Base-by-base conservation (phyloP, 1,140 invertebrate genomes). In the Acromyrmex charruanus region DNA sequence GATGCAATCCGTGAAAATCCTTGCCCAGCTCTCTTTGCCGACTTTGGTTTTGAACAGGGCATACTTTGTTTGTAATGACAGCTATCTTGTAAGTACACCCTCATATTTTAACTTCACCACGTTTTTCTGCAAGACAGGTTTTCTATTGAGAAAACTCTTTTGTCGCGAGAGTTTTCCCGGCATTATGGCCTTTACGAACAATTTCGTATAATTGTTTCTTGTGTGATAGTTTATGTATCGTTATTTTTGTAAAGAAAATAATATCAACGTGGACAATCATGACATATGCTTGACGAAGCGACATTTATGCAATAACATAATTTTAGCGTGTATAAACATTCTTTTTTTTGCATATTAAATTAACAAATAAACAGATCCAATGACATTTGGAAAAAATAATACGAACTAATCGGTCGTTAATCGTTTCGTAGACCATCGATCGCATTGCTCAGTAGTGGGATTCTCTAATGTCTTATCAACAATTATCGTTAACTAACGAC, bases 1-100 rank as follows among this genome's bases (percentile, higher is more conserved):
- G 14, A 51, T 18, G 39, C 44, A 28, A 68, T 35, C 31, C 51
- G n/a, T 25, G 49, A 61, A 1, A n/a, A 55, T 75, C 14, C 28
- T 61, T 25, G 59, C 74, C 44, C 71, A 77, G 44, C 49, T 92
- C 91, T 87, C 39, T 90, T 93, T 94, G 94, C 91, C 94, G 86
- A 87, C 92, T 77, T 87, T 92, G 77, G 71, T 89, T 12, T 90
- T 93, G 28, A 93, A 95, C 74, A 94, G 91, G 85, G 88, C 94
- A 6, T 94, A 94, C 79, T 95, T 94, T 80, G 94, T 95, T 85
- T 95, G 94, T 91, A 95, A 95, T 88, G 95, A 95, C 93, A 92
- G 92, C 10, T 95, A 95, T 88, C 86, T 93, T 80, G 94, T 94
- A 93, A 94, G 93, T 93, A 85, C 55, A 35, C 7, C 39, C 9